phyloP scores from a whole-genome alignment of 2,113 vertebrate genomes.

The Perognathus longimembris region DNA sequence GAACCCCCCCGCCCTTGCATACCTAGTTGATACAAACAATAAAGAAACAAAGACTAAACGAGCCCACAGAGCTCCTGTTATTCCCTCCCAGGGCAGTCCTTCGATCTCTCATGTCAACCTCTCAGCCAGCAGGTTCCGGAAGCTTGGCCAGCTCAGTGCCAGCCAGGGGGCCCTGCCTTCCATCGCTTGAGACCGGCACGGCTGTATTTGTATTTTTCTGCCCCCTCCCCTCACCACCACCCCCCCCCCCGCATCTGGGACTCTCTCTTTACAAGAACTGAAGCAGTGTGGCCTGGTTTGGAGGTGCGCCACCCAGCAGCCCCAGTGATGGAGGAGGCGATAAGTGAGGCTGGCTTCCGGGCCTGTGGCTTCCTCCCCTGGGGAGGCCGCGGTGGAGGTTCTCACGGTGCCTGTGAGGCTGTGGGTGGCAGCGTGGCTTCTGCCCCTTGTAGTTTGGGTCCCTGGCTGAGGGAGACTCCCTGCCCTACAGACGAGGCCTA shows the following conservation, averaged over 20 bases:
- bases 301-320: conserved; percentile 80
- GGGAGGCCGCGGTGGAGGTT: conserved; percentile 68
- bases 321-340: conserved; percentile 85
- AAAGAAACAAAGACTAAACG: neutral
- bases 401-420: conserved; percentile 81
- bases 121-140: neutral
- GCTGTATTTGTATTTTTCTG: conserved; percentile 74
- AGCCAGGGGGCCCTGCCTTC: neutral
- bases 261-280: conserved; percentile 60
- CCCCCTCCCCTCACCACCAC: too few species aligned
- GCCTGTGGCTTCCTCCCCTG: conserved; percentile 46
- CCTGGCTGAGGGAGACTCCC: neutral
- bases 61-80: accelerated
- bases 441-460: conserved; percentile 69
- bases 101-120: neutral
- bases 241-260: conserved; percentile 72
- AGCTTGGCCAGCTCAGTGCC: neutral
- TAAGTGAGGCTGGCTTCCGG: conserved; percentile 65
- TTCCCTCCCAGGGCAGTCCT: neutral
- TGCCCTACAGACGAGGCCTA: neutral
- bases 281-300: conserved; percentile 84
- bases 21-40: too few species aligned
- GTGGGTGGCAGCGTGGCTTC: conserved; percentile 44
- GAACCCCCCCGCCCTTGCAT: too few species aligned
- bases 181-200: neutral